Base-by-base conservation (phyloP, 2,888 invertebrate species). In the Caenorhabditis sp. region DNA sequence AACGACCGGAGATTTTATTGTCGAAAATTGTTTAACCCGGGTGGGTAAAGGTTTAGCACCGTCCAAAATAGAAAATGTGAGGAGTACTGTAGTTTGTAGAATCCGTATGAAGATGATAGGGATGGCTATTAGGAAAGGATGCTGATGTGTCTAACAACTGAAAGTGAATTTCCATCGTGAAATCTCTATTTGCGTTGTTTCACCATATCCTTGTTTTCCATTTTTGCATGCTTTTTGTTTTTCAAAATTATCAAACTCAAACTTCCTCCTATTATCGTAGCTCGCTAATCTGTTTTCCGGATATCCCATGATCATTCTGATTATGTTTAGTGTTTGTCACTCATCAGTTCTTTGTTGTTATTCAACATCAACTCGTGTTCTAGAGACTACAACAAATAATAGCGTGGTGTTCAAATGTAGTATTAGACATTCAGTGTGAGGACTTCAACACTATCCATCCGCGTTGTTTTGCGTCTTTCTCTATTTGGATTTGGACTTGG, bases 361-460 rank as follows among this genome's bases (percentile, higher is more conserved):
- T 31, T 31, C 31, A 31, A 31, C 31, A 6, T n/a, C n/a, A n/a
- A n/a, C 31, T 4, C 7, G 31, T 31, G 31, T 31, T 4, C 22
- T 51, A 22, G 8, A 51, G 6, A 14, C 22, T 49, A 68, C 49
- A 49, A n/a, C 16, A 22, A 44, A 22, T 10, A 26, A 4, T 51
- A 19, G 4, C 22, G n/a, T 22, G 12, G 38, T 44, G 51, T 44
- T 8, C 14, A 64, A n/a, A 58, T 41, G 58, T 75, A 35, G 76
- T 49, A 59, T 76, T 61, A 68, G 31, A 31, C 16, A 64, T 47
- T 68, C 49, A 66, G 28, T 31, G 14, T 68, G 68, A 76, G 35
- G 38, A 69, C 68, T 49, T 24, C 59, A 76, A 68, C n/a, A n/a
- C 76, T 51, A 47, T 51, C 68, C 61, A 68, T 69, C 69, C 49